Evolutionary conservation across 2,797 vertebrate genomes (phyloP), one percentile per base, ranked within the genome.

Genomic region (Champsocephalus gunnari): DNA sequence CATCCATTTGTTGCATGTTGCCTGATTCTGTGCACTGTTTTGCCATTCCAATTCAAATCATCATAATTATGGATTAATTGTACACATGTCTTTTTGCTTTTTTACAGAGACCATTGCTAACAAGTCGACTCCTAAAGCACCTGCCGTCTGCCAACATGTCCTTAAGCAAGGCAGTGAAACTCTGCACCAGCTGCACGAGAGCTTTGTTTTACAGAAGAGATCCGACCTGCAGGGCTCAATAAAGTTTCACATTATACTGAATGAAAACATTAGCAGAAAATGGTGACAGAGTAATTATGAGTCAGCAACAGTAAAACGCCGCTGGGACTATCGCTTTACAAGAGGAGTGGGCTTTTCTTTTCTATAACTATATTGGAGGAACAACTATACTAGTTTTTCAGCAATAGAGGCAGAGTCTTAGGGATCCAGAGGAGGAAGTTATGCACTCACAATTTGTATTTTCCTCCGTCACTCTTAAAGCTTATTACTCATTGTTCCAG

Each of bases 231-330:
- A 3, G 66, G 76, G 60, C 85, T 86, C 70, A 73, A 79, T 83
- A 85, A 82, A 82, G 80, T 87, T 75, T 83, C 73, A 81, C 60
- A 57, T 86, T 81, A 77, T 87, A 71, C 65, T 77, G 73, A 68
- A 71, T 60, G 76, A 86, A 87, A 81, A 84, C 84, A 80, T 87
- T 82, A 82, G 75, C 79, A 80, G 78, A 73, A 76, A 86, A 87
- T 71, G 74, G 77, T 90, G 86, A 85, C 77, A 75, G 81, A 84
- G 75, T 89, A 79, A 88, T 87, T 88, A 84, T 87, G 88, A 92
- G 82, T 90, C 85, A 74, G 86, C 68, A 87, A 76, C 89, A 65
- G 77, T 83, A 66, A 83, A 80, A 79, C 24, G 0, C 86, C 79
- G 43, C 24, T 67, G 88, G 85, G 87, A 81, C 62, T 89, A 87